A percentile compares a stretch with the other conserved stretches of the same genome.
Evolutionary conservation across 2,888 invertebrate species (phyloP).

Genomic region (Dicyrtomina minuta): DNA sequence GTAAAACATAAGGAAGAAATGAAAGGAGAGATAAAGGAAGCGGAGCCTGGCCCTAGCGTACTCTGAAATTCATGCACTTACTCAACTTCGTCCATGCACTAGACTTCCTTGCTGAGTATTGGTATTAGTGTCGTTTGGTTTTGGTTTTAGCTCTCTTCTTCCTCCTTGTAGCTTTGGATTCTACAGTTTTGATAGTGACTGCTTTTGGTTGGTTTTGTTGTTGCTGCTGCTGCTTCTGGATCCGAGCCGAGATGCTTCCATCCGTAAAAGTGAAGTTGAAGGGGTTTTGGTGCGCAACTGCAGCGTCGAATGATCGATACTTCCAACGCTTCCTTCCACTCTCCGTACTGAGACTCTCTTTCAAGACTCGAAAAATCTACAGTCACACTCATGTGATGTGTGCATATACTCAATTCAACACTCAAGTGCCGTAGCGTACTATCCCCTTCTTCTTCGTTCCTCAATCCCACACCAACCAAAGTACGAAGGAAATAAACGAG

Average conservation of each 20-base stretch:
- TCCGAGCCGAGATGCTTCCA: slow-evolving; percentile 20
- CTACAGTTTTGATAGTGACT: no score
- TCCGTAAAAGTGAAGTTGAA: slow-evolving; percentile 27
- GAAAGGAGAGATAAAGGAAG: neutral
- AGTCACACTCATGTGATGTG: no score
- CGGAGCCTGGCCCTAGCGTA: neutral
- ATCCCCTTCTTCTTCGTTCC: no score
- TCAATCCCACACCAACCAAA: no score
- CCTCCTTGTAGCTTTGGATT: no score
- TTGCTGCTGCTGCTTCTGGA: no score
- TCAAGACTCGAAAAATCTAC: no score
- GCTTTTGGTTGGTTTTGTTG: no score
- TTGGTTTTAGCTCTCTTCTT: no score
- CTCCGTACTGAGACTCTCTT: neutral
- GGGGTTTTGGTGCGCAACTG: slow-evolving; percentile 46
- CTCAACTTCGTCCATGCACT: slow-evolving; percentile 29
- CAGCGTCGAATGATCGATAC: slow-evolving; percentile 50
- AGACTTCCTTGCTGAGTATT: neutral
- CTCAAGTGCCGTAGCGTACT: no score
- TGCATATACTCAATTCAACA: no score
- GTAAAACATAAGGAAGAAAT: neutral
- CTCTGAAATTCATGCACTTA: slow-evolving; percentile 41
- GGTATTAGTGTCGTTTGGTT: neutral
- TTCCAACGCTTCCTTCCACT: slow-evolving; percentile 42
- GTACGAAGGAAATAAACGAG: no score